These are phyloP conservation scores for Drosophila greeni DNA, from an alignment of 2,888 invertebrate species.

Conservation along the genomic window DNA sequence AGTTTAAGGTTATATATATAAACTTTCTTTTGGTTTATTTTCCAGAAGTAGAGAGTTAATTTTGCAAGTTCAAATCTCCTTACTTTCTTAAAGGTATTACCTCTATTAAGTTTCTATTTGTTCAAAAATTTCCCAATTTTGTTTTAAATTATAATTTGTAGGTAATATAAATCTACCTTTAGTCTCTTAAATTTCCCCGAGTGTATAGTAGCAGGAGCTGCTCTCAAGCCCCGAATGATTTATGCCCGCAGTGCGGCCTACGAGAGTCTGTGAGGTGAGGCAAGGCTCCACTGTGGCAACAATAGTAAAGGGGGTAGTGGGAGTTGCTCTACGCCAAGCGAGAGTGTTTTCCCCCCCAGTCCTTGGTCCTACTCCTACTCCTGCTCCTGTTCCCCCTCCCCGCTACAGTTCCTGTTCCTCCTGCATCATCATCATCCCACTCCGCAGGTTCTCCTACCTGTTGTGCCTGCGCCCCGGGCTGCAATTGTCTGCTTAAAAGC, in stretches of 20 bases:
- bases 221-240: constrained; percentile 52
- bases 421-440: constrained; percentile 18
- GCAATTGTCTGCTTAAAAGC: constrained; percentile 77
- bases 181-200: not conserved
- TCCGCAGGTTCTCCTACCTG: constrained; percentile 44
- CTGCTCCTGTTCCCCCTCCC: not conserved
- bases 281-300: constrained; percentile 18
- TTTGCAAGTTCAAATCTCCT: not conserved
- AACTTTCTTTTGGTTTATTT: not conserved
- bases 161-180: no score
- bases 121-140: not conserved
- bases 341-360: constrained; percentile 24
- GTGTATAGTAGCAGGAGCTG: constrained; percentile 29
- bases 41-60: not conserved
- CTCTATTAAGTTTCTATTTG: not conserved
- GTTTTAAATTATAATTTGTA: no score
- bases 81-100: not conserved
- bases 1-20: not conserved
- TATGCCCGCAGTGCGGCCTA: constrained; percentile 59
- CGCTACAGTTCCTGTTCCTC: constrained; percentile 19
- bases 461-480: constrained; percentile 73
- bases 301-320: constrained; percentile 49
- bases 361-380: not conserved
- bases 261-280: constrained; percentile 54
- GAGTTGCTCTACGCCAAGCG: constrained; percentile 25